Evolutionary conservation across 2,797 vertebrate species (phyloP).

Genomic region (Schizopygopsis malacanthus): DNA sequence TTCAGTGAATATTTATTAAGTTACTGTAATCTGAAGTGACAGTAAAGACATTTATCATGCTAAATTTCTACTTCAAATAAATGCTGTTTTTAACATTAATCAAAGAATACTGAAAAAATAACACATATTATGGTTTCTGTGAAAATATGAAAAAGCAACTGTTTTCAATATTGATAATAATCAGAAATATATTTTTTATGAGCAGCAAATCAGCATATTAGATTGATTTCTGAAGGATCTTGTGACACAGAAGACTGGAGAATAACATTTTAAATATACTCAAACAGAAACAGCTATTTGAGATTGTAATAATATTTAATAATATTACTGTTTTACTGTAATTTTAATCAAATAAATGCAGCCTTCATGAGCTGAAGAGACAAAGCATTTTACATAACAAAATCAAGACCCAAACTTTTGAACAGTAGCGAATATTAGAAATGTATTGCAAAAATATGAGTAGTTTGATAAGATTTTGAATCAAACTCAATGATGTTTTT

Average conservation of each 20-base stretch:
- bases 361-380: background rate
- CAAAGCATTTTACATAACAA: background rate
- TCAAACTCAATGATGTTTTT: background rate
- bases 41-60: background rate
- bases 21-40: background rate
- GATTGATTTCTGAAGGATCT: background rate
- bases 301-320: background rate
- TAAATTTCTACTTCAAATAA: no score
- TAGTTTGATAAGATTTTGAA: background rate
- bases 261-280: background rate
- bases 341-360: background rate
- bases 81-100: background rate
- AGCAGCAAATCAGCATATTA: background rate
- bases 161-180: background rate
- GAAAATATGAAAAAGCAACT: background rate
- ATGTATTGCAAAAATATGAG: background rate
- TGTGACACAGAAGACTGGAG: background rate
- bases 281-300: background rate
- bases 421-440: background rate
- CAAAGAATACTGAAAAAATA: background rate
- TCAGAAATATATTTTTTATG: background rate
- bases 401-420: background rate
- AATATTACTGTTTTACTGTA: background rate
- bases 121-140: background rate
- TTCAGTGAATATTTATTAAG: background rate